Percentiles rank a stretch among this genome's conserved stretches.
phyloP scores from a whole-genome alignment of 2,888 invertebrate genomes.

The Xanthia togata region DNA sequence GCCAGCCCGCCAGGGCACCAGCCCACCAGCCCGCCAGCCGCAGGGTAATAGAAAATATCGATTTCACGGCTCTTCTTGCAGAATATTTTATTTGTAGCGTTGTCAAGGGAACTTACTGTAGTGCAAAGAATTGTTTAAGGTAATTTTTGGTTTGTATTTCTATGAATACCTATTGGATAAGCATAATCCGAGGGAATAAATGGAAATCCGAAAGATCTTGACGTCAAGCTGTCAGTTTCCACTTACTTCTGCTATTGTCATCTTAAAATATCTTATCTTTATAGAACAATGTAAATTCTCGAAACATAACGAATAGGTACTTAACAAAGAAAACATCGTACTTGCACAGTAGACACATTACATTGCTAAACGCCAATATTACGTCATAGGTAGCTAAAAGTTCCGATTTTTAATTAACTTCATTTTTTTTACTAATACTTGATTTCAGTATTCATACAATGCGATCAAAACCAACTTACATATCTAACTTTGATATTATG shows the following conservation, averaged over 20 bases:
- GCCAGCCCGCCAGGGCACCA: constrained; percentile 43
- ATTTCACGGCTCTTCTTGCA: constrained; percentile 55
- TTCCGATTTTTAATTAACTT: too few species aligned
- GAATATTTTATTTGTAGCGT: constrained; percentile 43
- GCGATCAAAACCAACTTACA: too few species aligned
- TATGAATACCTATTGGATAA: constrained; percentile 32
- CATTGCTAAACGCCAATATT: too few species aligned
- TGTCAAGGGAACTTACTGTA: constrained; percentile 25
- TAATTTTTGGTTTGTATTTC: constrained; percentile 17
- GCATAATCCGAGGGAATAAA: background rate
- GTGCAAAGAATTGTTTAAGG: constrained; percentile 13
- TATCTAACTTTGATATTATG: too few species aligned
- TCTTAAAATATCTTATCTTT: background rate
- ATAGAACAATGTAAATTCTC: background rate
- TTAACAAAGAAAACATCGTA: background rate
- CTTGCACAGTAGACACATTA: background rate
- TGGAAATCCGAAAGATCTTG: background rate
- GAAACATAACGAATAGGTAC: background rate
- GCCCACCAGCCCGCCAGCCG: constrained; percentile 47
- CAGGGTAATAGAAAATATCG: constrained; percentile 72
- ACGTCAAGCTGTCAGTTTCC: background rate
- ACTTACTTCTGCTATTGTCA: background rate
- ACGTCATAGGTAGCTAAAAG: too few species aligned
- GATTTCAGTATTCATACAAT: too few species aligned
- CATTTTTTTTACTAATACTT: too few species aligned